phyloP scores from a whole-genome alignment of 2,888 invertebrate species.

The Philhelius pedissequus region DNA sequence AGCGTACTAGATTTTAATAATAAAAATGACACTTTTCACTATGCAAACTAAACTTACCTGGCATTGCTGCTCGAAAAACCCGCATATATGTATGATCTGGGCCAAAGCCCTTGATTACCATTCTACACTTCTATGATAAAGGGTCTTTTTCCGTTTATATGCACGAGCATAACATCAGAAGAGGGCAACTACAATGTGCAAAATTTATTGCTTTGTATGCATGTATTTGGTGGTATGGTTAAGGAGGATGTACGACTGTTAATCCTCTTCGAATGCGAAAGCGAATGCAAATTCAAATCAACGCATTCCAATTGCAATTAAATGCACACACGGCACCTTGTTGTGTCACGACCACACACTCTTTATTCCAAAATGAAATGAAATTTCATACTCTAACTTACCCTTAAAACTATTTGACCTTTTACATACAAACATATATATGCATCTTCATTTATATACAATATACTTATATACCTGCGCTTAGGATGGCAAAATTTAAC shows the following conservation, averaged over 20 bases:
- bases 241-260: conserved; percentile 2
- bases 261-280: conserved; percentile 25
- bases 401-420: neutral
- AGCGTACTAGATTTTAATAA: no score
- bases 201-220: conserved; percentile 55
- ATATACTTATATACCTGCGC: no score
- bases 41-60: no score
- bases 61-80: neutral
- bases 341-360: conserved; percentile 47
- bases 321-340: conserved; percentile 63
- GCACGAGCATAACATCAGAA: conserved; percentile 15
- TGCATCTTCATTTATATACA: neutral
- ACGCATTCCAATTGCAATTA: conserved; percentile 65
- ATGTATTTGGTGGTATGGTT: neutral
- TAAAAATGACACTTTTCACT: no score
- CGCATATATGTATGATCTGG: conserved; percentile 37
- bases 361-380: neutral
- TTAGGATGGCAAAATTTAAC: conserved; percentile 22
- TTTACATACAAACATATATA: no score
- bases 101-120: conserved; percentile 51
- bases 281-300: conserved; percentile 53
- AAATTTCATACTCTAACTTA: neutral
- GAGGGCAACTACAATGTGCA: conserved; percentile 46
- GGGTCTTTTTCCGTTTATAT: conserved; percentile 6
- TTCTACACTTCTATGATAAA: neutral